phyloP scores from a whole-genome alignment of 2,888 invertebrate species.

The Macaria notata region DNA sequence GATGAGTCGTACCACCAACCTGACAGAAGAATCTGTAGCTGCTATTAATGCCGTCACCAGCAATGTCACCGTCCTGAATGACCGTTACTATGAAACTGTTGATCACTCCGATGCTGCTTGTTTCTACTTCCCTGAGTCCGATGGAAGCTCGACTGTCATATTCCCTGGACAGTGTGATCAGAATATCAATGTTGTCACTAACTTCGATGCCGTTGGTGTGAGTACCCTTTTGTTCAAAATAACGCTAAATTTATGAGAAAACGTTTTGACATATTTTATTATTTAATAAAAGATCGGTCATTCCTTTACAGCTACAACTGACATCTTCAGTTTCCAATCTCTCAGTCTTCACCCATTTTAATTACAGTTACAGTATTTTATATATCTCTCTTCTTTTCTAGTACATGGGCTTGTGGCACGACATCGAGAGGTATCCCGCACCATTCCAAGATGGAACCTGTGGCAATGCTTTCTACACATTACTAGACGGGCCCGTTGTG shows the following conservation, averaged over 20 bases:
- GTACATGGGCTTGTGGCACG: constrained; percentile 59
- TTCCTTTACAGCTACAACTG: too few relatives aligned
- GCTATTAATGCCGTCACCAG: constrained; percentile 33
- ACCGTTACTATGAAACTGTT: constrained; percentile 40
- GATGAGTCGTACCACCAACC: constrained; percentile 44
- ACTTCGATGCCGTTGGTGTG: constrained; percentile 46
- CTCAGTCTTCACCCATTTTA: too few relatives aligned
- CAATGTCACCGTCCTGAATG: constrained; percentile 37
- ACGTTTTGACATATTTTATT: background rate
- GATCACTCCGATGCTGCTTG: constrained; percentile 43
- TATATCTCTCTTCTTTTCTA: constrained; percentile 29
- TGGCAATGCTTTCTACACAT: constrained; percentile 50
- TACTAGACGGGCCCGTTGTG: constrained; percentile 34
- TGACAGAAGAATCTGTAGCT: constrained; percentile 25
- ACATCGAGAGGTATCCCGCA: constrained; percentile 53
- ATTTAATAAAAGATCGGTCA: too few relatives aligned
- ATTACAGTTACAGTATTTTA: too few relatives aligned
- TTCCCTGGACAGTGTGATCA: constrained; percentile 52
- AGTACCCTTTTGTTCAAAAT: constrained; percentile 34
- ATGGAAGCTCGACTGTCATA: constrained; percentile 32
- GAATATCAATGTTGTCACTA: constrained; percentile 50
- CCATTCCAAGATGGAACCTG: constrained; percentile 57
- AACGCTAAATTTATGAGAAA: too few relatives aligned
- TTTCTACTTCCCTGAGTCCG: constrained; percentile 46
- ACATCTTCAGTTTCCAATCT: too few relatives aligned